Conservation (phyloP, 2,888 invertebrate species). For the Phaedon cochleariae region DNA sequence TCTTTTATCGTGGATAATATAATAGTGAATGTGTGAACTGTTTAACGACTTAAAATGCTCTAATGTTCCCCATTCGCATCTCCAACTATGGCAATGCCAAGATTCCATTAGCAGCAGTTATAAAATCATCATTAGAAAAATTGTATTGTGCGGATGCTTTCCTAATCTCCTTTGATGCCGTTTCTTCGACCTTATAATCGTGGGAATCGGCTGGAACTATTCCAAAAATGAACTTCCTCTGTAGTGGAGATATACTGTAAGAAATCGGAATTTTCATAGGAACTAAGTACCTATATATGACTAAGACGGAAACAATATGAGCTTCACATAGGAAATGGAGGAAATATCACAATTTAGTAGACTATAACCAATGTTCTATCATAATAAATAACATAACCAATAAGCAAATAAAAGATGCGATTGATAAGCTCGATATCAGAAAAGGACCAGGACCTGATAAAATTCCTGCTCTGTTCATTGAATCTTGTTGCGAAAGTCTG, state of each 20-base stretch:
- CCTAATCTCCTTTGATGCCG: slow-evolving; percentile 37
- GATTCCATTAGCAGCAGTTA: slow-evolving; percentile 44
- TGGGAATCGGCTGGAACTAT: slow-evolving; percentile 41
- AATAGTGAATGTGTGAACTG: slow-evolving; percentile 34
- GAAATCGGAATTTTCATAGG: slow-evolving; percentile 28
- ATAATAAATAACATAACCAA: too few species aligned
- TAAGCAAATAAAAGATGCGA: too few species aligned
- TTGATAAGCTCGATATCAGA: too few species aligned
- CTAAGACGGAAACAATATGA: neutral
- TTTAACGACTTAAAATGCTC: slow-evolving; percentile 42
- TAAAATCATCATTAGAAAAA: slow-evolving; percentile 51
- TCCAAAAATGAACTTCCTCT: slow-evolving; percentile 37
- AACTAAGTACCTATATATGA: slow-evolving; percentile 3
- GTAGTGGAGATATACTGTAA: slow-evolving; percentile 13
- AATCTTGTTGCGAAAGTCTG: too few species aligned
- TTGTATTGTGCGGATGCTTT: slow-evolving; percentile 45
- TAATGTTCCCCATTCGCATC: slow-evolving; percentile 32
- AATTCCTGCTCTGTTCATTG: too few species aligned
- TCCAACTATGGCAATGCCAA: slow-evolving; percentile 46
- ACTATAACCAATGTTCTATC: too few species aligned
- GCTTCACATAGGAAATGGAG: too few species aligned
- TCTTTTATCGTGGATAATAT: slow-evolving; percentile 17
- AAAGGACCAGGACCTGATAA: too few species aligned
- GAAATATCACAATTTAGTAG: too few species aligned
- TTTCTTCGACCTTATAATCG: slow-evolving; percentile 31